phyloP scores from a whole-genome alignment of 2,797 vertebrate genomes.

The Hydrocynus forskahlii region DNA sequence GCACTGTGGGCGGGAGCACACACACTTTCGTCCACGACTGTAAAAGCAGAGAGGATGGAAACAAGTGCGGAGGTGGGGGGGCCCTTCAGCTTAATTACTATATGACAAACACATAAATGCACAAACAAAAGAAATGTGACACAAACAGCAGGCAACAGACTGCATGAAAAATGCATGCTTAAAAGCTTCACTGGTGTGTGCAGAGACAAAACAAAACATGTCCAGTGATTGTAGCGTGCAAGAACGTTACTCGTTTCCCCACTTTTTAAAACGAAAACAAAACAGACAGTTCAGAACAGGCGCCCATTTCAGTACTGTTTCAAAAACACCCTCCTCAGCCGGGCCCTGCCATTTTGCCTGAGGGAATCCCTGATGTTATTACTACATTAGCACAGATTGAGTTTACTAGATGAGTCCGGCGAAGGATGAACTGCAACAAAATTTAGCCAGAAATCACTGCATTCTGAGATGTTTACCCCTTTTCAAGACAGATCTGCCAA shows the following conservation, averaged over 20 bases:
- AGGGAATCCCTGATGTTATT: too few species aligned
- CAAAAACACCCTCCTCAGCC: too few species aligned
- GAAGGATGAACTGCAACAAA: too few species aligned
- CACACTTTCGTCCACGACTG: constrained; percentile 33
- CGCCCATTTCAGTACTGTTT: not conserved
- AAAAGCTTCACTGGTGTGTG: constrained; percentile 45
- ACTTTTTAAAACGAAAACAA: constrained; percentile 1
- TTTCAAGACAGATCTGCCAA: too few species aligned
- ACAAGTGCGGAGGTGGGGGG: not conserved
- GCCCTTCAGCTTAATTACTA: constrained; percentile 37
- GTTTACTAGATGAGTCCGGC: too few species aligned
- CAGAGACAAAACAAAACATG: constrained; percentile 18
- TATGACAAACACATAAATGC: constrained; percentile 26
- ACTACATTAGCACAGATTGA: too few species aligned
- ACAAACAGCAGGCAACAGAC: constrained; percentile 39
- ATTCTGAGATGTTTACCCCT: too few species aligned
- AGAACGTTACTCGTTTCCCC: not conserved
- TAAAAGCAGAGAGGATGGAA: constrained; percentile 31
- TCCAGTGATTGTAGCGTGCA: not conserved
- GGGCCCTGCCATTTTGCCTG: too few species aligned
- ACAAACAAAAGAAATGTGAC: constrained; percentile 44
- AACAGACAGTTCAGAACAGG: constrained; percentile 8
- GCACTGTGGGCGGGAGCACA: constrained; percentile 40
- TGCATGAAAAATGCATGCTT: constrained; percentile 56
- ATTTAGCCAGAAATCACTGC: too few species aligned